Evolutionary conservation across 2,797 vertebrate species (phyloP), one percentile per base, ranked within the genome.

Genomic region (Synanceia verrucosa): DNA sequence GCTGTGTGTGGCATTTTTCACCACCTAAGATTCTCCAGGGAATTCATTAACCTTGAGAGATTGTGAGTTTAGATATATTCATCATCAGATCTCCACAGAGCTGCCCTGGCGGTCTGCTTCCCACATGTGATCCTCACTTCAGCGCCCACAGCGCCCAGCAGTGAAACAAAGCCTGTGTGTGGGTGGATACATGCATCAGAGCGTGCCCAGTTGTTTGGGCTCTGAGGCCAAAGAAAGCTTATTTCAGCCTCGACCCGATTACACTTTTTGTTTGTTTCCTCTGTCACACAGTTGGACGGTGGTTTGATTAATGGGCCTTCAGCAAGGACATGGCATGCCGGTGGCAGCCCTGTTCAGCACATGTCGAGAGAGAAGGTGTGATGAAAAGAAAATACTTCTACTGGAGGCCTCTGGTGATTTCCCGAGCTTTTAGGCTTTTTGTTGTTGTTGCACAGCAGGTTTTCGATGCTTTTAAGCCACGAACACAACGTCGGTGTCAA

Each of bases 271-370:
- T 83, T 86, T 87, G 84, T 86, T 86, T 77, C 62, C 57, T 83
- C 82, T 85, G 80, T 86, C 86, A 87, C 76, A 70, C 61, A 72
- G 69, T 65, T 83, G 78, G 84, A 87, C 70, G 43, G 73, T 37
- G 46, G 56, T 88, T 85, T 89, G 88, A 92, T 89, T 84, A 90
- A 91, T 88, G 88, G 71, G 51, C 74, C 63, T 59, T 78, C 48
- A 52, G 24, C 26, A 3, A 58, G 73, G 65, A 81, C 51, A 83
- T 86, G 81, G 87, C 86, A 84, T 87, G 79, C 79, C 21, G 5
- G 5, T 11, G 73, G 83, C 73, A 61, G 74, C 28, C 2, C 67
- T 44, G 79, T 33, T 76, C 73, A 43, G 50, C 72, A 79, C 77
- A 71, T 81, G 66, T 58, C 64, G 65, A 36, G 69, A 56, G 67